Evolutionary conservation across 2,888 invertebrate species (phyloP), one percentile per base, ranked within the genome.

Genomic region (Nematopogon swammerdamellus): DNA sequence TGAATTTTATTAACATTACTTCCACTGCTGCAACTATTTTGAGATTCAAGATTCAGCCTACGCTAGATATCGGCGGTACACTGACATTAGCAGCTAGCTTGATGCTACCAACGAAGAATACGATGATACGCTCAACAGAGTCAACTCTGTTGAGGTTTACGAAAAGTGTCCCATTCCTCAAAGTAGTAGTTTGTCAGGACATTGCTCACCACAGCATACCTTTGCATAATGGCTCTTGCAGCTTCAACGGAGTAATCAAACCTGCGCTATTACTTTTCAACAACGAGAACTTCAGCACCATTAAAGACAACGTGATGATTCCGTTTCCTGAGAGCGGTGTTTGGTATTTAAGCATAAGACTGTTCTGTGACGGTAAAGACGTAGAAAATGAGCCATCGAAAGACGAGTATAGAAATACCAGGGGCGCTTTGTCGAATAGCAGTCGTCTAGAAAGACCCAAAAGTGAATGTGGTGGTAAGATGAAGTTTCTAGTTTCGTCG

Each of bases 261-360:
- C 73, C 79, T 0, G 85, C 89, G 0, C 75, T 87, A 20, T 80
- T 86, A 48, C 80, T 86, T 17, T 64, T 88, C 11, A 89, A 88
- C 58, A 84, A 82, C 54, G 86, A 86, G 0, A 82, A 82, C 52
- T n/a, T n/a, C 0, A 81, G 82, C 36, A 84, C 87, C 44, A 82
- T 87, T 47, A 79, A 82, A 48, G 81, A 82, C 8, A 82, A 85
- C 48, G 67, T 85, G 16, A 82, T 86, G 53, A 83, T 91, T 20
- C 95, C 95, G 0, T 95, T 86, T 61, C 95, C 95, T 0, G 92
- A 92, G 59, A 85, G 88, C 25, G 95, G 95, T 0, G 72, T 73
- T 36, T 95, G 94, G 93, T 92, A 89, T 70, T 65, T 92, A 17
- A 87, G 88, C 1, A 70, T 93, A 54, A 82, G 84, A 46, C 70